Evolutionary conservation across 1,140 invertebrate species (phyloP), one percentile per base, ranked within the genome.

Genomic region (Drosophila sucinea): DNA sequence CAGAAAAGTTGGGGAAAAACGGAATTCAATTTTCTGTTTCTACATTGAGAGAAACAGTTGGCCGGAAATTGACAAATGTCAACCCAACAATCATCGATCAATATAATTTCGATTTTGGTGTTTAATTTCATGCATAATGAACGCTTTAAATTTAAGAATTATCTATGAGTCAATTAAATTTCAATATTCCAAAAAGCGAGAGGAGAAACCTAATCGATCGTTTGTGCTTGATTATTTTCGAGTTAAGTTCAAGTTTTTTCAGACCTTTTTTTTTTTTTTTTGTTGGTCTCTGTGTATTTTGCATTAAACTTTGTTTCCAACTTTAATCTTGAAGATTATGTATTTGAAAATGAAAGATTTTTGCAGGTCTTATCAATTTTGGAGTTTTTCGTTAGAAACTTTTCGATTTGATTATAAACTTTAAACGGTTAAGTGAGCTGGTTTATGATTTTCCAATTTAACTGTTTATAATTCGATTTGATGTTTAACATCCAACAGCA

Each of bases 321-420:
- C 44, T 51, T 51, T 27, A 51, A 51, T 51, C 44, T 51, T 10
- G 44, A 51, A 27, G 44, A 51, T 51, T 27, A 51, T 27, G 1
- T 40, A 2, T 17, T 17, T 3, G 8, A 51, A 51, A 27, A 51
- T 27, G 44, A 51, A 27, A 38, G 8, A 25, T 51, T 51, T 27
- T 25, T n/a, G 7, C 25, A 27, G 25, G 23, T 51, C 44, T 51
- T 51, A 51, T 51, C 44, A 51, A 51, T 51, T 51, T 33, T 51
- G 4, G 6, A 7, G 23, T 23, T 47, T 25, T 47, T 7, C 17
- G 2, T 27, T 27, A 27, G 23, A 51, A 51, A 51, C 44, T 51
- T 51, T 51, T 58, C 56, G 32, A 35, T 58, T 58, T 32, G 30
- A 58, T 58, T 32, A 35, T 35, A 58, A 58, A 58, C 56, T 58